Evolutionary conservation across 53 echinoderm and acorn worm genomes (phyloP).

Genomic region (Paelopatides confundens): DNA sequence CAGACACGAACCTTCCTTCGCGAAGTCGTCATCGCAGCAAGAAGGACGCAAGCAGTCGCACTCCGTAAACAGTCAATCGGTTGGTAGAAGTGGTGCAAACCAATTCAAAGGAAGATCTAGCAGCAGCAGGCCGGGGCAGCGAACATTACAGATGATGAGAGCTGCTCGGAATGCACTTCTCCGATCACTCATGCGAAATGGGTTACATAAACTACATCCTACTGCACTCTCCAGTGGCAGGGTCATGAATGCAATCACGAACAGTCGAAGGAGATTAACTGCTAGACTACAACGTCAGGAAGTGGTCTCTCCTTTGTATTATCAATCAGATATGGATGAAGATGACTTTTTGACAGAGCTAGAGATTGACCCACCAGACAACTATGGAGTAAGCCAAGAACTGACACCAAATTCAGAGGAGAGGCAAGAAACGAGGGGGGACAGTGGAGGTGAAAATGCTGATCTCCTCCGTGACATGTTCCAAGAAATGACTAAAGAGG

Average conservation of each 20-base stretch:
- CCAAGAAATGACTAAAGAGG: slow-evolving; percentile 39
- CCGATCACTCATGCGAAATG: not conserved
- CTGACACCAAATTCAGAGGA: slow-evolving; percentile 35
- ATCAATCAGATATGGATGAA: slow-evolving; percentile 38
- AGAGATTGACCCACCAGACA: slow-evolving; percentile 66
- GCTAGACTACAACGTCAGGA: slow-evolving; percentile 19
- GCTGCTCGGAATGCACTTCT: not conserved
- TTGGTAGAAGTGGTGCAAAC: not conserved
- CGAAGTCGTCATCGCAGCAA: not conserved
- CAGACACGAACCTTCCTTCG: not conserved
- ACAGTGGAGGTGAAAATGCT: not conserved
- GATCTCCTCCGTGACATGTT: slow-evolving; percentile 2
- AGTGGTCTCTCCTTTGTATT: not conserved
- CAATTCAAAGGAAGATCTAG: not conserved
- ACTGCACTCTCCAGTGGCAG: not conserved
- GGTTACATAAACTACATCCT: slow-evolving; percentile 17
- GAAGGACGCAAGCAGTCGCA: not conserved
- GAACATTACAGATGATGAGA: slow-evolving; percentile 21
- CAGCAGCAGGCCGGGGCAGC: not conserved
- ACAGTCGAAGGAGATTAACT: slow-evolving; percentile 5
- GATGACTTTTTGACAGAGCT: slow-evolving; percentile 57
- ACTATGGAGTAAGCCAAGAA: slow-evolving; percentile 44
- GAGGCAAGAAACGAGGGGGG: not conserved
- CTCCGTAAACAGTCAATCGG: not conserved
- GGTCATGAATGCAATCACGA: not conserved